Conservation (phyloP, 30 jellyfish, hydroid and myxozoan species). For the Pelagia noctiluca region DNA sequence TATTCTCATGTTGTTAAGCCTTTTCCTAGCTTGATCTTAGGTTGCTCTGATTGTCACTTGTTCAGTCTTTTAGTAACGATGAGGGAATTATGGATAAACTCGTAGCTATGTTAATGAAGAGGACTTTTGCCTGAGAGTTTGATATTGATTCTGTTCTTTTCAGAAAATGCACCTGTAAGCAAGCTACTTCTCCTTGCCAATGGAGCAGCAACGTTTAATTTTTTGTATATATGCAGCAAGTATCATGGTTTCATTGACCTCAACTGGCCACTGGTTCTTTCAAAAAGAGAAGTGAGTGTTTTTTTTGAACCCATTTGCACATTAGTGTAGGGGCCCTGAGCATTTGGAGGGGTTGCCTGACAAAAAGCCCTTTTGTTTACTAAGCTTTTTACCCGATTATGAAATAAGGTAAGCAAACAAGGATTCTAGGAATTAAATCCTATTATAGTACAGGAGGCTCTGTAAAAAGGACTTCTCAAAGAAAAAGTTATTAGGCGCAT, state of each 20-base stretch:
- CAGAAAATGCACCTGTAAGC: constrained; percentile 67
- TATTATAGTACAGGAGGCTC: background rate
- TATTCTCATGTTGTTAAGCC: too few relatives aligned
- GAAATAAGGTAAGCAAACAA: too few relatives aligned
- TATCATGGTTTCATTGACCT: constrained; percentile 33
- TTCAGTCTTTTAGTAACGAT: too few relatives aligned
- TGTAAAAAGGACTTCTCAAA: background rate
- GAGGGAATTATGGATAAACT: too few relatives aligned
- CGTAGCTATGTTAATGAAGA: too few relatives aligned
- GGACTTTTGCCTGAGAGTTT: too few relatives aligned
- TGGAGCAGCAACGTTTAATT: constrained; percentile 66
- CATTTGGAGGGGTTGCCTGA: background rate
- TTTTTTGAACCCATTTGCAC: background rate
- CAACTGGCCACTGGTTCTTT: constrained; percentile 56
- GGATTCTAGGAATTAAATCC: background rate
- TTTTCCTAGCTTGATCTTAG: too few relatives aligned
- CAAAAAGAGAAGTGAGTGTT: constrained; percentile 34
- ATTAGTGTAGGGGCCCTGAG: background rate
- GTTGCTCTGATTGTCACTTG: too few relatives aligned
- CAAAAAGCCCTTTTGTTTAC: too few relatives aligned
- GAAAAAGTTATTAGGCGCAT: too few relatives aligned
- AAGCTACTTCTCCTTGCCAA: constrained; percentile 54
- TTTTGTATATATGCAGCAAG: constrained; percentile 24
- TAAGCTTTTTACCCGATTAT: too few relatives aligned
- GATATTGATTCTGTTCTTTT: too few relatives aligned